Percentiles rank a stretch among this genome's conserved stretches.
Evolutionary conservation across 2,113 vertebrate genomes (phyloP).

Genomic region (Ceyx cyanopectus): DNA sequence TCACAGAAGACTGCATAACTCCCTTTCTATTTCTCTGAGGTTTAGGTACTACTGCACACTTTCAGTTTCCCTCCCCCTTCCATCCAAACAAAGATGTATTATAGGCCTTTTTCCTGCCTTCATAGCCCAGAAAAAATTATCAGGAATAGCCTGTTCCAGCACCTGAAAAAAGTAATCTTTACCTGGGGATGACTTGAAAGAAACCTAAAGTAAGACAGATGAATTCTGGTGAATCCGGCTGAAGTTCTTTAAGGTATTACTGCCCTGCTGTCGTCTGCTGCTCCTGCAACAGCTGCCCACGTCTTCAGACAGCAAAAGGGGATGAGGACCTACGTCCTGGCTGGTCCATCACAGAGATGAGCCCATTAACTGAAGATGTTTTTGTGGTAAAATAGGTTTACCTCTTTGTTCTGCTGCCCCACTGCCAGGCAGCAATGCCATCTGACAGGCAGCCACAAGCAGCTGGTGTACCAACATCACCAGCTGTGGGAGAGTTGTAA

Average conservation of each 20-base stretch:
- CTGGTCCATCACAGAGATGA: neutral
- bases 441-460: neutral
- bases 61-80: neutral
- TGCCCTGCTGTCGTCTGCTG: constrained; percentile 50
- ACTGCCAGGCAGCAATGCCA: neutral
- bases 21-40: neutral
- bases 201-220: constrained; percentile 24
- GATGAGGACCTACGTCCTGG: neutral
- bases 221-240: constrained; percentile 60
- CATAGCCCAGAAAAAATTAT: neutral
- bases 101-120: neutral
- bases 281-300: neutral
- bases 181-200: neutral
- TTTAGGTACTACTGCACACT: neutral
- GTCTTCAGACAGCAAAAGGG: neutral
- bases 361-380: neutral
- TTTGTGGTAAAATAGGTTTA: neutral
- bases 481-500: neutral
- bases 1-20: neutral
- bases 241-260: constrained; percentile 67
- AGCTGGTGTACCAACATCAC: neutral
- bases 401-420: neutral
- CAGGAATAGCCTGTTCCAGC: neutral
- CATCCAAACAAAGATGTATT: neutral
- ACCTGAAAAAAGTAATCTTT: neutral